Evolutionary conservation across 2,113 vertebrate genomes (phyloP), one percentile per base, ranked within the genome.

Genomic region (Tragulus kanchil): DNA sequence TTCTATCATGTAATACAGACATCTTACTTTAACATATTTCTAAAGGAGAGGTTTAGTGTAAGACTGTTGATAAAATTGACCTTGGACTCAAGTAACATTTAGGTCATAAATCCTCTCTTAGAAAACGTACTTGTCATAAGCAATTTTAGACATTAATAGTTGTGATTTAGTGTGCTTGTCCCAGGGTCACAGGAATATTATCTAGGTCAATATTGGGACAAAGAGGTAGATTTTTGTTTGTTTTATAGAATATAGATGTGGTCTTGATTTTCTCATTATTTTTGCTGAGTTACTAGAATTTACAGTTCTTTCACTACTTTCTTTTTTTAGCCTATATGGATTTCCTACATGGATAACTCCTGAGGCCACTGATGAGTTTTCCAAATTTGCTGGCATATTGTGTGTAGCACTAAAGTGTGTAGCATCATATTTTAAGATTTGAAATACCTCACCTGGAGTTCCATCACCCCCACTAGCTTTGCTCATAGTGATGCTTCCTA

Each of bases 341-440:
- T 96, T 93, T 93, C 25, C 64, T 94, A 75, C 19, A 85, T 85
- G 36, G 4, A 26, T 94, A 92, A 67, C 61, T n/a, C n/a, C n/a
- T n/a, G n/a, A n/a, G n/a, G n/a, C n/a, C n/a, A n/a, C n/a, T n/a
- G n/a, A n/a, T n/a, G n/a, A n/a, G n/a, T n/a, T n/a, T n/a, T n/a
- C n/a, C n/a, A n/a, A n/a, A n/a, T n/a, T n/a, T n/a, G n/a, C n/a
- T n/a, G n/a, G n/a, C n/a, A n/a, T n/a, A n/a, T n/a, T n/a, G n/a
- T n/a, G n/a, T n/a, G n/a, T n/a, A n/a, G n/a, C n/a, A n/a, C n/a
- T n/a, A n/a, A n/a, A n/a, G n/a, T n/a, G n/a, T n/a, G n/a, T n/a
- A n/a, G n/a, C n/a, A n/a, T n/a, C n/a, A n/a, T n/a, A n/a, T n/a
- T n/a, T n/a, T n/a, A n/a, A n/a, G n/a, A n/a, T n/a, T n/a, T n/a